A percentile compares a stretch with the other conserved stretches of the same genome.
phyloP scores from a whole-genome alignment of 2,113 vertebrate genomes.

The Hippocampus barbouri region DNA sequence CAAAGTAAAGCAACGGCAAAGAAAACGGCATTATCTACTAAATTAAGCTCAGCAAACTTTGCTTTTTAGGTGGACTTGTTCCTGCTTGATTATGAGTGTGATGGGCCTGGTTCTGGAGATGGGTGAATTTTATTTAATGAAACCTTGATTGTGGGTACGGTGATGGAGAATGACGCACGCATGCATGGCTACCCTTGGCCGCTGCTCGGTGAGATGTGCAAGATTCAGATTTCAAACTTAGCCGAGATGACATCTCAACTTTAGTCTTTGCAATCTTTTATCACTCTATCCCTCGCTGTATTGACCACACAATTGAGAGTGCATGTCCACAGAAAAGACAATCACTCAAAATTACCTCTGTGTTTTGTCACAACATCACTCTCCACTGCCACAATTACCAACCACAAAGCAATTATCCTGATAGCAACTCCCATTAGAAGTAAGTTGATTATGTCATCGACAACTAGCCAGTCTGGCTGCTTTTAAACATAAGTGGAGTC shows the following conservation, averaged over 20 bases:
- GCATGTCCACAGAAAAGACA: background rate
- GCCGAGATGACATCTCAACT: background rate
- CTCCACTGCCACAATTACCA: background rate
- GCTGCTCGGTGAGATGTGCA: background rate
- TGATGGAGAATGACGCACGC: too few species aligned
- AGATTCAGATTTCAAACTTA: background rate
- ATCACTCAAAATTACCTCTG: background rate
- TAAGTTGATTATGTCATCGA: conserved; percentile 8
- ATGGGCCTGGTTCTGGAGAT: too few species aligned
- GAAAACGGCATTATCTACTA: too few species aligned
- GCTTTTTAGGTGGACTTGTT: too few species aligned
- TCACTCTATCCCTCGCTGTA: background rate
- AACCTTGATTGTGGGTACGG: too few species aligned
- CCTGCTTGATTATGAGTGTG: too few species aligned
- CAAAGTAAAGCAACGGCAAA: too few species aligned
- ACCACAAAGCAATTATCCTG: conserved; percentile 5
- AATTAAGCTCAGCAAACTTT: too few species aligned
- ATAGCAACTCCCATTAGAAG: conserved; percentile 4
- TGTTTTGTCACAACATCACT: background rate
- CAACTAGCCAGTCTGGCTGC: background rate
- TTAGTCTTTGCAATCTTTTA: background rate
- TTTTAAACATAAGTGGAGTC: background rate
- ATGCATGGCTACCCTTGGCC: too few species aligned
- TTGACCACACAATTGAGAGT: background rate
- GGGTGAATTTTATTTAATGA: too few species aligned